Conservation (phyloP, 2,113 vertebrate genomes). For the Leptodactylus fuscus region DNA sequence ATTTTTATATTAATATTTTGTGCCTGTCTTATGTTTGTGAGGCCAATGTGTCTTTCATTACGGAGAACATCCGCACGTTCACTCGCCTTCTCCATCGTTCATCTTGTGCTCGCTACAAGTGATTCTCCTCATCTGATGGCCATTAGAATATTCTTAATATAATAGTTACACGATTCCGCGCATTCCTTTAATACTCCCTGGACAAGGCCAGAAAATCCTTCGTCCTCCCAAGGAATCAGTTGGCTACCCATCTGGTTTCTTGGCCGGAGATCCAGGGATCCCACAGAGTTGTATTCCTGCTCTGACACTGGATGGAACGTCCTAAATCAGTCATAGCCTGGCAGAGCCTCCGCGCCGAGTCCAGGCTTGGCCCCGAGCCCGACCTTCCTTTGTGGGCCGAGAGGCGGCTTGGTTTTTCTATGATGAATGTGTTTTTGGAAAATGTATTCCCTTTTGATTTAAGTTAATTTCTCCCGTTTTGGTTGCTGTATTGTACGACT, state of each 20-base stretch:
- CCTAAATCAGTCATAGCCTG: conserved; percentile 49
- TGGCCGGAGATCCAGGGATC: conserved; percentile 33
- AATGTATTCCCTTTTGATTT: conserved; percentile 26
- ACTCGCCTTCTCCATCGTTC: neutral
- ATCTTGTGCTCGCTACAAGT: neutral
- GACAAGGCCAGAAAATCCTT: neutral
- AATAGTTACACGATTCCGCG: conserved; percentile 20
- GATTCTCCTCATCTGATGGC: neutral
- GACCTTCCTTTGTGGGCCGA: conserved; percentile 24
- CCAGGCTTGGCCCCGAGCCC: conserved; percentile 25
- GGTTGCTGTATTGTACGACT: neutral
- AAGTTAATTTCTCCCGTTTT: conserved; percentile 11
- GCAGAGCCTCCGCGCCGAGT: conserved; percentile 8
- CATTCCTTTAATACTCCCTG: conserved; percentile 26
- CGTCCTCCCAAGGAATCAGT: neutral
- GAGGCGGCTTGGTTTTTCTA: conserved; percentile 30
- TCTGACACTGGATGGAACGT: conserved; percentile 37
- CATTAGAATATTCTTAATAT: neutral
- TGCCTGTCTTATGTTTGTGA: too few relatives aligned
- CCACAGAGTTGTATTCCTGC: conserved; percentile 34
- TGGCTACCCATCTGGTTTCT: conserved; percentile 47
- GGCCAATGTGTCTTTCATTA: conserved; percentile 21
- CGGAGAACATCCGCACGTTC: too few relatives aligned
- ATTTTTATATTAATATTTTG: too few relatives aligned
- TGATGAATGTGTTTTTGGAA: conserved; percentile 50